Conservation (phyloP, 2,888 invertebrate species). For the Cheiracanthium punctorium region DNA sequence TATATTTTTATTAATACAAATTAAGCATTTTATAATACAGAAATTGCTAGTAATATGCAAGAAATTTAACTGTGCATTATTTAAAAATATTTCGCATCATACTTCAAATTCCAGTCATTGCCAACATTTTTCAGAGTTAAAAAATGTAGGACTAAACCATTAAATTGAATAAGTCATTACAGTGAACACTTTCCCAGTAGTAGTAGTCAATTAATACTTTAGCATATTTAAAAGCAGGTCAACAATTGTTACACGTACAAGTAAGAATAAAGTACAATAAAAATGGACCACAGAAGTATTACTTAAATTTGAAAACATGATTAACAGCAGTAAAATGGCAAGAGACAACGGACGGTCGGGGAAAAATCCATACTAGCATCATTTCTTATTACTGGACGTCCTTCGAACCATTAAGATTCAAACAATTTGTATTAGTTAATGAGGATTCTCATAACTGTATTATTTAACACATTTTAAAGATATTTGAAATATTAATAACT, state of each 20-base stretch:
- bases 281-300: neutral
- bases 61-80: neutral
- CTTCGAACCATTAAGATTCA: too few species aligned
- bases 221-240: neutral
- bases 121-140: too few species aligned
- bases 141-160: too few species aligned
- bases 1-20: too few species aligned
- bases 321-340: slow-evolving; percentile 6
- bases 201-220: neutral
- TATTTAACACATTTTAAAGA: too few species aligned
- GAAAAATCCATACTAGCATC: neutral
- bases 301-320: neutral
- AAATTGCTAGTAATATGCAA: too few species aligned
- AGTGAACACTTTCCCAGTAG: neutral
- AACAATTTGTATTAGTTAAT: too few species aligned
- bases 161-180: neutral
- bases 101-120: neutral
- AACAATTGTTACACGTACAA: neutral
- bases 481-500: too few species aligned
- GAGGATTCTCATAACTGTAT: too few species aligned
- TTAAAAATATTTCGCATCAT: neutral
- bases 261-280: neutral
- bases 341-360: slow-evolving; percentile 2
- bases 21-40: too few species aligned
- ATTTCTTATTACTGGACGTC: neutral